Percentiles rank a stretch among this genome's conserved stretches.
Evolutionary conservation across 2,797 vertebrate species (phyloP).

Genomic region (Trachops cirrhosus): DNA sequence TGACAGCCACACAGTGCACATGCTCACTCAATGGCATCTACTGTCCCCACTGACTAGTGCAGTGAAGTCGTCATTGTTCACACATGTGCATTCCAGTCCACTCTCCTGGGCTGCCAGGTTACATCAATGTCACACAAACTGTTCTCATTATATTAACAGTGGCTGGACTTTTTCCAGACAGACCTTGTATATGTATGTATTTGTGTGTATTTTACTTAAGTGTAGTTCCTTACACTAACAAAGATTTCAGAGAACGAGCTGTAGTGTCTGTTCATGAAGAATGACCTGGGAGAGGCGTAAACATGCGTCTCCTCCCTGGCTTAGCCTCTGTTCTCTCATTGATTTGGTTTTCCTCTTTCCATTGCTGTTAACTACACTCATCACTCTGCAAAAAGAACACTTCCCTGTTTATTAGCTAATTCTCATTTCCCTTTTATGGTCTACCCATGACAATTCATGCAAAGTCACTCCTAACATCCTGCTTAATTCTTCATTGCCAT

Average conservation of each 20-base stretch:
- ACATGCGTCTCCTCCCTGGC: not conserved
- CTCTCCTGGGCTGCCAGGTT: not conserved
- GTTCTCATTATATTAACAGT: not conserved
- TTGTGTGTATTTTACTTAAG: not conserved
- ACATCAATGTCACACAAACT: not conserved
- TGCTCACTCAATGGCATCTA: not conserved
- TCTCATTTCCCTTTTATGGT: not conserved
- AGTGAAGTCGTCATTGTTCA: not conserved
- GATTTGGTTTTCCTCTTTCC: not conserved
- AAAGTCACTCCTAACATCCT: not conserved
- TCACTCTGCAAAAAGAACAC: not conserved
- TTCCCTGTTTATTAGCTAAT: not conserved
- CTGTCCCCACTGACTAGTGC: not conserved
- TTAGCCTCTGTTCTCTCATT: not conserved
- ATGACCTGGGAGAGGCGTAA: not conserved
- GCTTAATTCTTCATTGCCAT: not conserved
- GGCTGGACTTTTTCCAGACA: not conserved
- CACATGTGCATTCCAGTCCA: not conserved
- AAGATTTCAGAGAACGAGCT: not conserved
- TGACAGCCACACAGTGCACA: not conserved
- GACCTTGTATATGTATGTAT: not conserved
- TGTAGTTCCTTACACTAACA: not conserved
- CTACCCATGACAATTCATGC: not conserved
- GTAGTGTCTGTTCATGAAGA: not conserved
- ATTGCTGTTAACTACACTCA: not conserved